Evolutionary conservation across 1,140 invertebrate species (phyloP).

Genomic region (Elymnias hypermnestra): DNA sequence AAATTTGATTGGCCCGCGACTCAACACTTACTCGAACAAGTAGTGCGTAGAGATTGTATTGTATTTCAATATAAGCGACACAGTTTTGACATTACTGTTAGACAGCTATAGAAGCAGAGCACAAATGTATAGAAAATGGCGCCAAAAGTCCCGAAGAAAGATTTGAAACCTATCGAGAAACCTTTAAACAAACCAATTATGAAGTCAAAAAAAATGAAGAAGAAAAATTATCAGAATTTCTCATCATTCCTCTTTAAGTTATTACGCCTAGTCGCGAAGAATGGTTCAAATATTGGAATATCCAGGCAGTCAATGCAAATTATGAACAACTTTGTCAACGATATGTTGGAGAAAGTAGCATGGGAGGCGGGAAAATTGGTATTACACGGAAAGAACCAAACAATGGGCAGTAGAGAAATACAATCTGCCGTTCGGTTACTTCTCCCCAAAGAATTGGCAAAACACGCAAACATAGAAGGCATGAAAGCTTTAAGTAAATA

Average conservation of each 20-base stretch:
- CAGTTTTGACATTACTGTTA: too few species aligned
- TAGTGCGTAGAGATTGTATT: too few species aligned
- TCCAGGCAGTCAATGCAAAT: slow-evolving; percentile 76
- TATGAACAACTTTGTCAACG: slow-evolving; percentile 79
- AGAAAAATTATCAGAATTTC: slow-evolving; percentile 81
- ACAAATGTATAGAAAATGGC: slow-evolving; percentile 57
- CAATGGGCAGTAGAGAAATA: slow-evolving; percentile 66
- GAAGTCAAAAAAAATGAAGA: slow-evolving; percentile 62
- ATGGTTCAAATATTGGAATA: slow-evolving; percentile 56
- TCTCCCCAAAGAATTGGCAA: slow-evolving; percentile 46
- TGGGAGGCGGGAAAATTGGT: slow-evolving; percentile 71
- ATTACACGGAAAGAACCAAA: slow-evolving; percentile 77
- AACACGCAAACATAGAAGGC: slow-evolving; percentile 67
- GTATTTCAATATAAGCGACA: not conserved
- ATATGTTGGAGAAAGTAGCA: slow-evolving; percentile 78
- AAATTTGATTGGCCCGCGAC: too few species aligned
- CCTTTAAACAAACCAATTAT: slow-evolving; percentile 38
- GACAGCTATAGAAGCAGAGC: too few species aligned
- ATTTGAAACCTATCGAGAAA: slow-evolving; percentile 41
- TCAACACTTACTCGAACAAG: too few species aligned
- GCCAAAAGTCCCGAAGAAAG: slow-evolving; percentile 35
- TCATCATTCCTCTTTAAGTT: slow-evolving; percentile 85
- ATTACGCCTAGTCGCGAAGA: slow-evolving; percentile 64
- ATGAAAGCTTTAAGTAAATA: slow-evolving; percentile 78
- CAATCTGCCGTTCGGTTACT: slow-evolving; percentile 63